Evolutionary conservation across 2,888 invertebrate genomes (phyloP).

Genomic region (Phrixothrix hirtus): DNA sequence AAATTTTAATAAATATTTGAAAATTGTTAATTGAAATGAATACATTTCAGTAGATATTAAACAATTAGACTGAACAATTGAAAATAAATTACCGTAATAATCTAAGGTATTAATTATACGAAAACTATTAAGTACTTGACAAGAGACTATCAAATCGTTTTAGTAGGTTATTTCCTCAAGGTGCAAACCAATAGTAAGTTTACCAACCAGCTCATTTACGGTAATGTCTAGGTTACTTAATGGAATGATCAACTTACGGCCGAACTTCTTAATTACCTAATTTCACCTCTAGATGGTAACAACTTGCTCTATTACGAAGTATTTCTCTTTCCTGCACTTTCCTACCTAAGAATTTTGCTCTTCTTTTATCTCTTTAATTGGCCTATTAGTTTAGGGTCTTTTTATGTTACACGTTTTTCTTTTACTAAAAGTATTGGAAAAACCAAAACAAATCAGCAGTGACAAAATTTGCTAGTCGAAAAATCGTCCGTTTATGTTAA

Average conservation of each 20-base stretch:
- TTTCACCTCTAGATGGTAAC: slow-evolving; percentile 21
- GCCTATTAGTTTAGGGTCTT: slow-evolving; percentile 19
- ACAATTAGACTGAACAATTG: too few relatives aligned
- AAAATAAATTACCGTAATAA: not conserved
- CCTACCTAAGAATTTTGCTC: slow-evolving; percentile 2
- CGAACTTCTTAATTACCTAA: slow-evolving; percentile 32
- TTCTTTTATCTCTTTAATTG: slow-evolving; percentile 13
- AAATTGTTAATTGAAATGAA: too few relatives aligned
- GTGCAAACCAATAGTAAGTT: slow-evolving; percentile 28
- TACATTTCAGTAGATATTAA: too few relatives aligned
- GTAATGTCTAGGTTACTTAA: slow-evolving; percentile 31
- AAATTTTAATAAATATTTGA: too few relatives aligned
- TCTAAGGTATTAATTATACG: not conserved
- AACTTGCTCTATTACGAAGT: slow-evolving; percentile 13
- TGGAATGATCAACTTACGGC: slow-evolving; percentile 30
- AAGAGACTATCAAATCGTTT: slow-evolving; percentile 19
- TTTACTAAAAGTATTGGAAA: not conserved
- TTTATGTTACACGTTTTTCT: slow-evolving; percentile 11
- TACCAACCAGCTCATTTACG: slow-evolving; percentile 28
- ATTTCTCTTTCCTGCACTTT: slow-evolving; percentile 14
- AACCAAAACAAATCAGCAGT: not conserved
- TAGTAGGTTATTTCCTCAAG: slow-evolving; percentile 18
- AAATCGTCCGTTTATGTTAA: too few relatives aligned
- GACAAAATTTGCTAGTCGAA: not conserved
- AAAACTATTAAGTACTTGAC: slow-evolving; percentile 16